Base-by-base conservation (phyloP, 2,797 vertebrate species). In the Avahi laniger region DNA sequence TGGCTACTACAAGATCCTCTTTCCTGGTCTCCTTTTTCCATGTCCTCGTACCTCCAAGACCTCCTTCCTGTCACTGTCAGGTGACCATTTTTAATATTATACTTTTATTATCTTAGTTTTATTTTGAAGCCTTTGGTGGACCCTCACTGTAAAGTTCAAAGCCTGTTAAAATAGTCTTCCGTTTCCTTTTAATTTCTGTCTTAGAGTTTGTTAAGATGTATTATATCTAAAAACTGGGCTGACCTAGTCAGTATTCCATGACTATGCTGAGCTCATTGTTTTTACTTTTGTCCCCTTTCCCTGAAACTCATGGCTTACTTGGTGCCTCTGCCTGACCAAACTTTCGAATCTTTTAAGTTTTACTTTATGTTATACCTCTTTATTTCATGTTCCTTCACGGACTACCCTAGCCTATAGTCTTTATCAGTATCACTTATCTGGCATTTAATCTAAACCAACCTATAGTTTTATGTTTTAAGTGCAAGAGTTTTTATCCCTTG, bases 391-490 rank as follows among this genome's bases (percentile, higher is more conserved):
- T 73, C 63, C 38, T 83, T 92, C 30, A 73, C 46, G 57, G 26
- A 78, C 50, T 69, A 33, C 38, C 6, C 0, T n/a, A 33, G 22
- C 46, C 63, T 72, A 1, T 41, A 73, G 70, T 41, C 11, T 41
- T 89, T 87, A 41, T 67, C 38, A 89, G 1, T 85, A 46, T 59
- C 30, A 79, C 41, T 57, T 92, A 59, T 30, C 43, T 91, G 38
- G 43, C 28, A 61, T 79, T 93, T 85, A 85, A 85, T 92, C 43
- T 52, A 70, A 91, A 65, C 18, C 13, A 54, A 48, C 41, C 4
- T 61, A 46, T 43, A 26, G 50, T 94, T 94, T 84, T 48, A 72
- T 22, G 82, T 95, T 94, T 80, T 73, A 89, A 89, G 52, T 73
- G 11, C 35, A n/a, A 75, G 48, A 33, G 13, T 52, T 83, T 90